These are phyloP conservation scores for Adelges cooleyi DNA, from an alignment of 1,140 invertebrate genomes.

Conservation along the genomic window DNA sequence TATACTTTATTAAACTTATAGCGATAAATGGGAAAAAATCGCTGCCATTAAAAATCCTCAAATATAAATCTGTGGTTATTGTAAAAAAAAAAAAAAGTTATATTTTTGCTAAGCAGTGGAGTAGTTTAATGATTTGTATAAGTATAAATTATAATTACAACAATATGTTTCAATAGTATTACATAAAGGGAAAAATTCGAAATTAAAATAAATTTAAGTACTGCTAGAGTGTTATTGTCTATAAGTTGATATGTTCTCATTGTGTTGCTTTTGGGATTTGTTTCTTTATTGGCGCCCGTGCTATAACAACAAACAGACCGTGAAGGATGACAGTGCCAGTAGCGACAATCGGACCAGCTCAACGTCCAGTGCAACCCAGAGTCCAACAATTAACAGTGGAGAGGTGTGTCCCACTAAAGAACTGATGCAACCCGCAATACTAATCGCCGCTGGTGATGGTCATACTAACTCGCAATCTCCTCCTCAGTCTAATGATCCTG, in stretches of 20 bases:
- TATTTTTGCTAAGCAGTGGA: no score
- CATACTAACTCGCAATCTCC: slow-evolving; percentile 29
- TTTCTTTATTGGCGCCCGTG: slow-evolving; percentile 23
- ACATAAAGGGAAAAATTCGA: neutral
- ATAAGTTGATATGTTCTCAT: slow-evolving; percentile 20
- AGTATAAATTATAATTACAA: neutral
- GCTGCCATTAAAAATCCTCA: no score
- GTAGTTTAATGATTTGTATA: neutral
- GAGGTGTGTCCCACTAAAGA: slow-evolving; percentile 28
- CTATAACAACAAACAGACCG: slow-evolving; percentile 26
- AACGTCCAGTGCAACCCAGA: slow-evolving; percentile 28
- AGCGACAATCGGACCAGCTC: slow-evolving; percentile 26
- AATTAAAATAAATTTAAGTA: neutral
- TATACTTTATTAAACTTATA: no score
- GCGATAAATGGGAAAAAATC: no score
- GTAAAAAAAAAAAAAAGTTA: no score
- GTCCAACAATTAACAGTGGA: slow-evolving; percentile 26
- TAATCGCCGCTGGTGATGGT: slow-evolving; percentile 27
- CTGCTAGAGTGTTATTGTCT: slow-evolving; percentile 7
- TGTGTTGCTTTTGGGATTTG: slow-evolving; percentile 28
- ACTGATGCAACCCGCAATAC: slow-evolving; percentile 24
- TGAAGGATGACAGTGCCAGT: slow-evolving; percentile 26
- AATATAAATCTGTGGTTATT: no score
- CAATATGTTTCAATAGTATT: no score
- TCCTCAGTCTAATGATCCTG: slow-evolving; percentile 37